A percentile compares a stretch with the other conserved stretches of the same genome.
phyloP scores from a whole-genome alignment of 2,797 vertebrate genomes.

The Sebastolobus altivelis region DNA sequence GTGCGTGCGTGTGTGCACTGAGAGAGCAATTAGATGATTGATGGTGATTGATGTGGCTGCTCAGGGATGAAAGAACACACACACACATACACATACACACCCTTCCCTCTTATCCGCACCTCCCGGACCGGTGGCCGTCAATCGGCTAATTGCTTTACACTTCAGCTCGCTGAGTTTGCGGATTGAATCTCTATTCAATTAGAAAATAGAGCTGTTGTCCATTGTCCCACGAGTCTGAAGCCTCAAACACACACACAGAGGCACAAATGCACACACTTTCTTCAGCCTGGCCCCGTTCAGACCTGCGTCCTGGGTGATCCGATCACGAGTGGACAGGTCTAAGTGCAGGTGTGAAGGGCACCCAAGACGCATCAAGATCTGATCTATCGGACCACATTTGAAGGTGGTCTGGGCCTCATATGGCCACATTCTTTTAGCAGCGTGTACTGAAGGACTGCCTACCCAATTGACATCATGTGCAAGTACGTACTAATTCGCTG shows the following conservation, averaged over 20 bases:
- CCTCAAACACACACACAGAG: conserved; percentile 5
- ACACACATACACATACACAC: conserved; percentile 18
- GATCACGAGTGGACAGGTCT: neutral
- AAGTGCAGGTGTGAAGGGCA: neutral
- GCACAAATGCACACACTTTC: neutral
- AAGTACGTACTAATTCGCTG: neutral
- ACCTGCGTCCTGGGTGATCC: neutral
- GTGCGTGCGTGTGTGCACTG: conserved; percentile 18
- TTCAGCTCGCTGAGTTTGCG: conserved; percentile 61
- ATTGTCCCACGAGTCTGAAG: conserved; percentile 36
- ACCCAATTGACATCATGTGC: neutral
- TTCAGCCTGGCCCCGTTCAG: neutral
- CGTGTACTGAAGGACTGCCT: neutral
- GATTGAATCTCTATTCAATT: conserved; percentile 73
- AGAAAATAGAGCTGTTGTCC: conserved; percentile 65
- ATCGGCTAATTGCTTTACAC: conserved; percentile 75
- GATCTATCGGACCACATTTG: neutral
- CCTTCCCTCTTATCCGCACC: neutral
- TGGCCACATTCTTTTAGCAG: neutral
- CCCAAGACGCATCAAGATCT: neutral
- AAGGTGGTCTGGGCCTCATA: neutral
- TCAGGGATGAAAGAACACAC: conserved; percentile 26
- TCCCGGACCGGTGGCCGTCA: conserved; percentile 51
- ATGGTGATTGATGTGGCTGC: conserved; percentile 62
- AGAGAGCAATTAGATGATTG: conserved; percentile 72